Evolutionary conservation across 2,888 invertebrate genomes (phyloP).

Genomic region (Lordiphosa andalusiaca): DNA sequence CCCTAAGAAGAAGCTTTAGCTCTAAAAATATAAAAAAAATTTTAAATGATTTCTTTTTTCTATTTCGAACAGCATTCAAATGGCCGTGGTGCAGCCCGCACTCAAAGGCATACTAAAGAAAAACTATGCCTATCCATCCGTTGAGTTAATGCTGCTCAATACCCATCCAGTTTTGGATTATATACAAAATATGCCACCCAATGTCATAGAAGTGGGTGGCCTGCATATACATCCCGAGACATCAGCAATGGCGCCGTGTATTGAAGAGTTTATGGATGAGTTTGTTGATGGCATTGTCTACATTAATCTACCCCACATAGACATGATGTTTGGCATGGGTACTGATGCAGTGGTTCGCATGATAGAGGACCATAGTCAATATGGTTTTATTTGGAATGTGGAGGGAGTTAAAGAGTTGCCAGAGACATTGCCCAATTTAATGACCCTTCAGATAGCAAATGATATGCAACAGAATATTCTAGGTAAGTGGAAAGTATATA

Average conservation of each 20-base stretch:
- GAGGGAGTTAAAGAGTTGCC: constrained; percentile 39
- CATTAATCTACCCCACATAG: constrained; percentile 65
- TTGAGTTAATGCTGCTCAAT: constrained; percentile 72
- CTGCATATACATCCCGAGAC: constrained; percentile 70
- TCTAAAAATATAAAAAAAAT: no score
- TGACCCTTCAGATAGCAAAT: constrained; percentile 16
- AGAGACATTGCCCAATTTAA: constrained; percentile 51
- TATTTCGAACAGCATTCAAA: constrained; percentile 24
- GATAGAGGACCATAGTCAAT: constrained; percentile 65
- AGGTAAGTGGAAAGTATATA: constrained; percentile 34
- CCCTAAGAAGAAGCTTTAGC: no score
- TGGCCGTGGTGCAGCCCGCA: constrained; percentile 16
- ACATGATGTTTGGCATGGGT: constrained; percentile 51
- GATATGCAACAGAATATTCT: constrained; percentile 64
- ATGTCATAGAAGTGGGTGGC: constrained; percentile 78
- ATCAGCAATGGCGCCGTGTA: constrained; percentile 54
- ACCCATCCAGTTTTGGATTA: constrained; percentile 73
- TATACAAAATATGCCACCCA: constrained; percentile 75
- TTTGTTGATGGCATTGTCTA: constrained; percentile 72
- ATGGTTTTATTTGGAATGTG: constrained; percentile 79
- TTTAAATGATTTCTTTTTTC: no score
- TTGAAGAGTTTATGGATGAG: constrained; percentile 64
- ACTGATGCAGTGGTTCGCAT: constrained; percentile 53
- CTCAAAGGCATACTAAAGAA: constrained; percentile 7
- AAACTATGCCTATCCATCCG: constrained; percentile 9